Evolutionary conservation across 1,140 invertebrate genomes (phyloP).

Genomic region (Matsumurasca onukii): DNA sequence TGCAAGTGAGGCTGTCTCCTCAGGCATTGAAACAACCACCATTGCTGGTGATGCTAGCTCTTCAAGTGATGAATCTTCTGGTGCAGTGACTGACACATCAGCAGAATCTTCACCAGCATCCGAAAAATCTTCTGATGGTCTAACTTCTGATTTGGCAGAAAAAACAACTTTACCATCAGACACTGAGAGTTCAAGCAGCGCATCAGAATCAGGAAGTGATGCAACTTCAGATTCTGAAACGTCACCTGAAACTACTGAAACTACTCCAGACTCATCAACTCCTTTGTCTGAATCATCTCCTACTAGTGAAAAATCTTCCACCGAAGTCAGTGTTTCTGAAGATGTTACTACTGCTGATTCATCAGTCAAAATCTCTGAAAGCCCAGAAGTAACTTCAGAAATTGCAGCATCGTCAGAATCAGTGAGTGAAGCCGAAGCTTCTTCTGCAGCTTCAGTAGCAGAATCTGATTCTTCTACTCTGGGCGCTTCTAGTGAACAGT

Average conservation of each 20-base stretch:
- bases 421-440: slow-evolving; percentile 38
- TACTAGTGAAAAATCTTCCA: not conserved
- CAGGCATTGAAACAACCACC: not conserved
- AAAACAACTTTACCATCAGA: slow-evolving; percentile 27
- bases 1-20: not conserved
- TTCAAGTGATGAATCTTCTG: not conserved
- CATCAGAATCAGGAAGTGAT: slow-evolving; percentile 39
- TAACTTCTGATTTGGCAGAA: slow-evolving; percentile 31
- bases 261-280: not conserved
- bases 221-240: slow-evolving; percentile 40
- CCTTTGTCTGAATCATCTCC: not conserved
- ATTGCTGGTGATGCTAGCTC: not conserved
- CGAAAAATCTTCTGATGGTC: not conserved
- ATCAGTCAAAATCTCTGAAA: no score
- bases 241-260: slow-evolving; percentile 33
- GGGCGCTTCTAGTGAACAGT: slow-evolving; percentile 30
- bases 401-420: slow-evolving; percentile 28
- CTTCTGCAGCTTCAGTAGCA: slow-evolving; percentile 30
- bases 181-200: not conserved
- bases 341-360: not conserved
- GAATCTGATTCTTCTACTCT: slow-evolving; percentile 31
- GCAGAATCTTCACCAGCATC: slow-evolving; percentile 13
- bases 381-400: not conserved
- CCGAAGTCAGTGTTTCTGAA: not conserved
- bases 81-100: not conserved